Evolutionary conservation across 2,888 invertebrate species (phyloP).

Genomic region (Rosalia funebris): DNA sequence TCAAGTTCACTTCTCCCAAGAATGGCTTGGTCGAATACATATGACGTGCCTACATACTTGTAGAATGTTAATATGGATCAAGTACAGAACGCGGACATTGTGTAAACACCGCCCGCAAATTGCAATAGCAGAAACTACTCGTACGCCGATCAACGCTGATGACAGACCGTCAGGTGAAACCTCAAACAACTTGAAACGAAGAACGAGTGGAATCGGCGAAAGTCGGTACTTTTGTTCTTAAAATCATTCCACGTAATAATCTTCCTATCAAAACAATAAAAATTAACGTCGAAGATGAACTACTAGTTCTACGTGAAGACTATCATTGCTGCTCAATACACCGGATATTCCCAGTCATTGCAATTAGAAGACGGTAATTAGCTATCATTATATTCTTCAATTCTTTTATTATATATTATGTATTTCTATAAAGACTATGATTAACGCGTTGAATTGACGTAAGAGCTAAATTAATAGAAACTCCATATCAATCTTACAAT

Average conservation of each 20-base stretch:
- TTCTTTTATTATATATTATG: no score
- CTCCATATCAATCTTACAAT: no score
- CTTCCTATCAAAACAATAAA: slow-evolving; percentile 2
- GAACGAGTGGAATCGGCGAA: slow-evolving; percentile 41
- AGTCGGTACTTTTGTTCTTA: slow-evolving; percentile 37
- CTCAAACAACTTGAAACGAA: slow-evolving; percentile 31
- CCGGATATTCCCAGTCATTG: no score
- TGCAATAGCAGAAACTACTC: slow-evolving; percentile 28
- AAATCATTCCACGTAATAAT: slow-evolving; percentile 8
- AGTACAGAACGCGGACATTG: slow-evolving; percentile 48
- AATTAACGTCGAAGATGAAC: no score
- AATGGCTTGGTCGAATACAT: slow-evolving; percentile 36
- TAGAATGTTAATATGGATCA: slow-evolving; percentile 48
- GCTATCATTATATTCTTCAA: no score
- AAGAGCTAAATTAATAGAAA: no score
- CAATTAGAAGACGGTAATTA: no score
- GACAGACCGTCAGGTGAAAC: slow-evolving; percentile 39
- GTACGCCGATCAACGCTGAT: slow-evolving; percentile 24
- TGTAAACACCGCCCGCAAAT: slow-evolving; percentile 28
- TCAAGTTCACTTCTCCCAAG: slow-evolving; percentile 48
- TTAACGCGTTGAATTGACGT: no score
- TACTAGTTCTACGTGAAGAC: no score
- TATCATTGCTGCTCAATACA: no score
- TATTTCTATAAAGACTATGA: no score
- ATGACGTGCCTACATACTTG: slow-evolving; percentile 40